Evolutionary conservation across 2,113 vertebrate species (phyloP).

Genomic region (Chamaetylas fuelleborni): DNA sequence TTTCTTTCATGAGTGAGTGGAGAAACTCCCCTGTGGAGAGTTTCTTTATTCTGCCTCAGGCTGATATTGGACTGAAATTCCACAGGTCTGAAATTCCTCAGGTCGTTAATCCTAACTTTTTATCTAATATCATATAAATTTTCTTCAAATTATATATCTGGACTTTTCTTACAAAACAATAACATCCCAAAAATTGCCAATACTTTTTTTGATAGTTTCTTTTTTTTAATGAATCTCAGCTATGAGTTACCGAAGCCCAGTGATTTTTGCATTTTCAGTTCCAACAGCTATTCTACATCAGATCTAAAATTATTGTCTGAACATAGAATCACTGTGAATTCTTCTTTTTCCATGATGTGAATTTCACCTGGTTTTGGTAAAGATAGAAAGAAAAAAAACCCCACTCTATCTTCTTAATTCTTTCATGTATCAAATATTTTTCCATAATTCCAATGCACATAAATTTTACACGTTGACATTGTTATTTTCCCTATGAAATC

Average conservation of each 20-base stretch:
- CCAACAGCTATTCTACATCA: not conserved
- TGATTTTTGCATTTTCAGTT: not conserved
- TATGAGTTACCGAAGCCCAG: not conserved
- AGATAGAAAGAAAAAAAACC: not conserved
- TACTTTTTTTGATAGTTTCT: not conserved
- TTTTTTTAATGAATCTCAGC: not conserved
- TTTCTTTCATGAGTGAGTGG: not conserved
- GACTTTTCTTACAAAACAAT: not conserved
- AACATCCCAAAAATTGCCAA: not conserved
- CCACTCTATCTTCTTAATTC: accelerated
- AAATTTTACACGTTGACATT: not conserved
- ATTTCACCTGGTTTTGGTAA: not conserved
- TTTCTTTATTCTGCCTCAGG: not conserved
- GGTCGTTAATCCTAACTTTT: not conserved
- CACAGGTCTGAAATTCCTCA: not conserved
- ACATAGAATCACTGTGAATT: not conserved
- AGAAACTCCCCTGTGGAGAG: not conserved
- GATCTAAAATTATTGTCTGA: not conserved
- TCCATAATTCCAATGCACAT: not conserved
- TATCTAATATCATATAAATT: not conserved
- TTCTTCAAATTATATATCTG: not conserved
- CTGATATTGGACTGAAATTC: not conserved
- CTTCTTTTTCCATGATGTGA: not conserved
- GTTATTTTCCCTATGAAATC: not conserved
- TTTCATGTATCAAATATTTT: not conserved